A percentile compares a stretch with the other conserved stretches of the same genome.
These are phyloP conservation scores for Bhutanitis thaidina DNA, from an alignment of 2,888 invertebrate genomes.

Conservation along the genomic window DNA sequence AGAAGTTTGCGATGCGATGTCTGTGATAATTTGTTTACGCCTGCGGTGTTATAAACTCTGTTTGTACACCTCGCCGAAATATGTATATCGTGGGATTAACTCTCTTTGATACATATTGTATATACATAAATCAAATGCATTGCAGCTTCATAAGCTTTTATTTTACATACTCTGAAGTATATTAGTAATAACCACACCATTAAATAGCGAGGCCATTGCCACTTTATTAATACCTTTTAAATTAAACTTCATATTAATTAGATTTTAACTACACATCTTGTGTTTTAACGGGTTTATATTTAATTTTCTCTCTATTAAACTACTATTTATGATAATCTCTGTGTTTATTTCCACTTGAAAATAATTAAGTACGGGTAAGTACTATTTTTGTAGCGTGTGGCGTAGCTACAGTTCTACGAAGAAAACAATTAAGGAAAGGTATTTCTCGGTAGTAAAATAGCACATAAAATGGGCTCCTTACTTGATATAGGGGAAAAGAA, in stretches of 20 bases:
- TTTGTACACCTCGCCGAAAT: conserved; percentile 52
- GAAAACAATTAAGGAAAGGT: conserved; percentile 12
- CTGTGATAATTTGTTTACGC: conserved; percentile 60
- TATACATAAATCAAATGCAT: too few species aligned
- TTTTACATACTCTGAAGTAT: too few species aligned
- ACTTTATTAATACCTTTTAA: too few species aligned
- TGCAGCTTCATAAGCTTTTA: too few species aligned
- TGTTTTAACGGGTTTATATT: too few species aligned
- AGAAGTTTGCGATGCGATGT: conserved; percentile 52
- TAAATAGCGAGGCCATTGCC: too few species aligned
- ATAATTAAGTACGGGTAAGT: background rate
- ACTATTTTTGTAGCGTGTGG: conserved; percentile 1
- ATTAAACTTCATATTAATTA: too few species aligned
- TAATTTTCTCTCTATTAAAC: too few species aligned
- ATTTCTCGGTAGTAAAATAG: conserved; percentile 4
- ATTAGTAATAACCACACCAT: too few species aligned
- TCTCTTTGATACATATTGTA: conserved; percentile 44
- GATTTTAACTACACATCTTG: too few species aligned
- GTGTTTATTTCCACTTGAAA: conserved; percentile 31
- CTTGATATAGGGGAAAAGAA: conserved; percentile 19
- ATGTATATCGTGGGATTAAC: conserved; percentile 58
- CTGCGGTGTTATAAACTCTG: conserved; percentile 33
- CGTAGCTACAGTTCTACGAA: conserved; percentile 14
- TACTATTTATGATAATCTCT: too few species aligned
- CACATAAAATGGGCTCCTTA: conserved; percentile 4